phyloP scores from a whole-genome alignment of 2,797 vertebrate genomes.

The Synaphobranchus kaupii region DNA sequence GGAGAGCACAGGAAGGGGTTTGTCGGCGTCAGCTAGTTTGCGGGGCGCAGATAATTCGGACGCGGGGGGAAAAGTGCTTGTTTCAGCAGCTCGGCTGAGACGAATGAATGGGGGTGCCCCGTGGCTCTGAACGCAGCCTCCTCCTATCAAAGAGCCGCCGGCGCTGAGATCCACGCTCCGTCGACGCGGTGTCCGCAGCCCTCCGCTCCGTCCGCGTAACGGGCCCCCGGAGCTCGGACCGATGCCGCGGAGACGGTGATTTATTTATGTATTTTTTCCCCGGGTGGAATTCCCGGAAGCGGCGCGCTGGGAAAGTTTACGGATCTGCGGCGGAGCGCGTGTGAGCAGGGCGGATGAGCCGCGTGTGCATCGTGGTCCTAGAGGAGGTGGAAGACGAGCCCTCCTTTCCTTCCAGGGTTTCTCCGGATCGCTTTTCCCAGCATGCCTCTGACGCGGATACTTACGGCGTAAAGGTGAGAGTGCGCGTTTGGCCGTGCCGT shows the following conservation, averaged over 20 bases:
- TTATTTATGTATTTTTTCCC: too few relatives aligned
- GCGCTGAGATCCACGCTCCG: background rate
- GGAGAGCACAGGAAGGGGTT: slow-evolving; percentile 29
- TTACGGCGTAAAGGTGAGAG: slow-evolving; percentile 78
- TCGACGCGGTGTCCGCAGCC: background rate
- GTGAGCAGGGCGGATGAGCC: slow-evolving; percentile 87
- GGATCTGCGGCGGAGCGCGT: background rate
- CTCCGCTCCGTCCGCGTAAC: background rate
- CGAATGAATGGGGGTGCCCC: slow-evolving; percentile 22
- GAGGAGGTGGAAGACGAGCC: slow-evolving; percentile 97
- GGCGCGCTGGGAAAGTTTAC: background rate
- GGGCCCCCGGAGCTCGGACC: background rate
- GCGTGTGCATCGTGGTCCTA: slow-evolving; percentile 99
- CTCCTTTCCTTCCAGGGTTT: slow-evolving; percentile 78
- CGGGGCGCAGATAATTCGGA: slow-evolving; percentile 18
- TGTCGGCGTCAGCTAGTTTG: slow-evolving; percentile 31
- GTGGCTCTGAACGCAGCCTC: slow-evolving; percentile 1
- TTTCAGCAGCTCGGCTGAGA: slow-evolving; percentile 36
- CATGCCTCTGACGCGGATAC: slow-evolving; percentile 56
- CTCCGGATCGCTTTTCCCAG: slow-evolving; percentile 71
- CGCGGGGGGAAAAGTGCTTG: slow-evolving; percentile 26
- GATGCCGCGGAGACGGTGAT: background rate
- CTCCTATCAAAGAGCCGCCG: background rate
- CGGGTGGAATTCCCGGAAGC: background rate
- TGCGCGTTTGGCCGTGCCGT: background rate